A percentile compares a stretch with the other conserved stretches of the same genome.
Conservation (phyloP, 2,113 vertebrate genomes). For the Ptyas mucosa region DNA sequence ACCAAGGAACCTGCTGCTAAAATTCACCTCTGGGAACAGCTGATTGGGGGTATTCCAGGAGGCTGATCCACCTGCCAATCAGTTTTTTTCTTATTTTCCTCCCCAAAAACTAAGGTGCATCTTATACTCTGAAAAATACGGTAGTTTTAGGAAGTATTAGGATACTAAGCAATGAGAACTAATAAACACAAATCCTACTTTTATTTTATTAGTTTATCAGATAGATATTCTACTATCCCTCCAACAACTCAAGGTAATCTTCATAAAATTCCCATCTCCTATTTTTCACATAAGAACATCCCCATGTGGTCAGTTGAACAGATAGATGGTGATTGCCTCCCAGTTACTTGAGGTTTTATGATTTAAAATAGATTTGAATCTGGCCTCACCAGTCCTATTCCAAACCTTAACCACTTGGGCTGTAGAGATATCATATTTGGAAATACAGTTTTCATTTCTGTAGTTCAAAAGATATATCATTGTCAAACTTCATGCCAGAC, state of each 20-base stretch:
- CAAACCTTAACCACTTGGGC: not conserved
- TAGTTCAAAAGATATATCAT: not conserved
- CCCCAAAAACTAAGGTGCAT: too few relatives aligned
- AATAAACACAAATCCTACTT: not conserved
- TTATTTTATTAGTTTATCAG: not conserved
- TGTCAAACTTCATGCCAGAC: not conserved
- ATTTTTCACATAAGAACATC: not conserved
- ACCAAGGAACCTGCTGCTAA: too few relatives aligned
- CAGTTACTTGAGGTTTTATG: not conserved
- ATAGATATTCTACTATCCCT: not conserved
- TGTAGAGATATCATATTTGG: not conserved
- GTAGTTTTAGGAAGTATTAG: not conserved
- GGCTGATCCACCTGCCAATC: too few relatives aligned
- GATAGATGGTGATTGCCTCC: not conserved
- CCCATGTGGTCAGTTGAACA: not conserved
- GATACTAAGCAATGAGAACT: not conserved
- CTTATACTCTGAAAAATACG: too few relatives aligned
- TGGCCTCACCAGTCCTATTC: not conserved
- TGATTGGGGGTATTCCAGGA: too few relatives aligned
- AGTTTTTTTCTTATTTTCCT: too few relatives aligned
- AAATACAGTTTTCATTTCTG: not conserved
- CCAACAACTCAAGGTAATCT: not conserved
- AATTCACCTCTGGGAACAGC: too few relatives aligned
- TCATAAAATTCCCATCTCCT: not conserved
- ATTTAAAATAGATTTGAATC: not conserved